phyloP scores from a whole-genome alignment of 2,113 vertebrate genomes.

The Cavia aperea region DNA sequence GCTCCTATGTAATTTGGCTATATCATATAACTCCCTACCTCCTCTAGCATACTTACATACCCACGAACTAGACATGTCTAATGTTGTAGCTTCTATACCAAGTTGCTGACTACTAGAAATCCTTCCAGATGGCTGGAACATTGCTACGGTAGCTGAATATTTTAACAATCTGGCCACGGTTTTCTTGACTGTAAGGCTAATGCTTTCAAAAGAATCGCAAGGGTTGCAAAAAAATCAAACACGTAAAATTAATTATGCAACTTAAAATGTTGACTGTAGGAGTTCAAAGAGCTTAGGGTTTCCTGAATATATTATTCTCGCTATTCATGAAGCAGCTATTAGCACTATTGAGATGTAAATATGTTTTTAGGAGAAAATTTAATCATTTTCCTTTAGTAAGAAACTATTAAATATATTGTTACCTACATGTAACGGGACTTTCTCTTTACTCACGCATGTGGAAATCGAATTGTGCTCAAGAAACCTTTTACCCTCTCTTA shows the following conservation, averaged over 20 bases:
- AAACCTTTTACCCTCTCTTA: not conserved
- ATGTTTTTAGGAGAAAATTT: conserved; percentile 22
- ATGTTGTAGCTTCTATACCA: conserved; percentile 44
- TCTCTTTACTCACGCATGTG: not conserved
- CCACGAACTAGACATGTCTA: conserved; percentile 42
- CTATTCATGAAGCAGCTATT: conserved; percentile 35
- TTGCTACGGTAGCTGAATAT: conserved; percentile 74
- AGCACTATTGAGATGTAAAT: conserved; percentile 23
- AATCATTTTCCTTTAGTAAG: not conserved
- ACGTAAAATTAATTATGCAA: conserved; percentile 66
- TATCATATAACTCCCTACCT: not conserved
- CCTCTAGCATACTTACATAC: not conserved
- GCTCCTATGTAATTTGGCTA: not conserved
- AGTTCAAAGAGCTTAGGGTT: conserved; percentile 38
- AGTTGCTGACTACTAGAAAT: conserved; percentile 76
- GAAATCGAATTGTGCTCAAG: conserved; percentile 32
- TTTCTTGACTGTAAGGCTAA: conserved; percentile 62
- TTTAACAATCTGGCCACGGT: conserved; percentile 78
- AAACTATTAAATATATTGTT: conserved; percentile 14
- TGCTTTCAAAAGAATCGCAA: conserved; percentile 72
- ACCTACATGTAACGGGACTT: conserved; percentile 25
- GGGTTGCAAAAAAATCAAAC: conserved; percentile 63
- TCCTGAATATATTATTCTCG: conserved; percentile 30
- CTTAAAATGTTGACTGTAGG: conserved; percentile 54
- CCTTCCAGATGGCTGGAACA: conserved; percentile 77